Percentiles rank a stretch among this genome's conserved stretches.
These are phyloP conservation scores for Actias luna DNA, from an alignment of 2,888 invertebrate genomes.

Conservation along the genomic window DNA sequence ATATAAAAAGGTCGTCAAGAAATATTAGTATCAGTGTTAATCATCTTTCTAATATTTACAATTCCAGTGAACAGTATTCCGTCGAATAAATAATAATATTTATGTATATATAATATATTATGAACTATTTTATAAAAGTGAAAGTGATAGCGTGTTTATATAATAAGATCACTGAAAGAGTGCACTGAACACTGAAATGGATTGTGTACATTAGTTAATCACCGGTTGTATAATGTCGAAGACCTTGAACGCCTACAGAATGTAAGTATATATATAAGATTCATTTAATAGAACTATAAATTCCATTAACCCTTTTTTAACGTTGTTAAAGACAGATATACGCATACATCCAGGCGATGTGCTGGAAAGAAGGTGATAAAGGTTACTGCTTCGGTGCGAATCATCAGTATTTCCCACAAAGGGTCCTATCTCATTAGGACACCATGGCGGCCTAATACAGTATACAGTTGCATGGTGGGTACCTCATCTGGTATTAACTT, in stretches of 20 bases:
- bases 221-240: constrained; percentile 86
- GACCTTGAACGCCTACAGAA: constrained; percentile 94
- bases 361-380: too few relatives aligned
- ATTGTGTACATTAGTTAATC: constrained; percentile 48
- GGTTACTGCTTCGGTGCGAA: too few relatives aligned
- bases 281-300: too few relatives aligned
- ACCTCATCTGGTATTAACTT: too few relatives aligned
- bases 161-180: not conserved
- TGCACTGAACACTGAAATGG: constrained; percentile 66
- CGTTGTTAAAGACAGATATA: too few relatives aligned
- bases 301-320: too few relatives aligned
- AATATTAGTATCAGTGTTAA: not conserved
- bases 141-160: not conserved
- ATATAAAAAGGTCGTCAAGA: constrained; percentile 1
- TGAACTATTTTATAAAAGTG: not conserved
- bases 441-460: too few relatives aligned
- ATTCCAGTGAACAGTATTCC: not conserved
- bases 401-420: too few relatives aligned
- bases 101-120: constrained; percentile 4
- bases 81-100: not conserved
- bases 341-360: too few relatives aligned
- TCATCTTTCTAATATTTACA: not conserved
- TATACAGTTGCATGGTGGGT: too few relatives aligned
- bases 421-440: too few relatives aligned
- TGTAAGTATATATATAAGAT: constrained; percentile 85